Conservation (phyloP, 2,888 invertebrate species). For the Acleris sparsana region DNA sequence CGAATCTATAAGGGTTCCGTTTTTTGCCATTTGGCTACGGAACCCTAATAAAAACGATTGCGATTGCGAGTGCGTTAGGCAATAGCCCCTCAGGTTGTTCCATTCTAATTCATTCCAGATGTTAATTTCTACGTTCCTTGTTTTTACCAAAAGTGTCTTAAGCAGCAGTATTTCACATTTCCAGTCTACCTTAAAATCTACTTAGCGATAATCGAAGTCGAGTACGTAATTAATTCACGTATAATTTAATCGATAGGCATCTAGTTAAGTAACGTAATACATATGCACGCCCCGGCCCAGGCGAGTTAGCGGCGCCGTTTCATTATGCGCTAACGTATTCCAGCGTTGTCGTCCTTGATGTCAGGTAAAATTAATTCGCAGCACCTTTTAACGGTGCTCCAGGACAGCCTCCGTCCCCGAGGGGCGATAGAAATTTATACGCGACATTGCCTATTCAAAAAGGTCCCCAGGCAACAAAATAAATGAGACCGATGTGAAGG, state of each 20-base stretch:
- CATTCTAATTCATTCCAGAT: no score
- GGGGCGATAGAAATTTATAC: conserved; percentile 73
- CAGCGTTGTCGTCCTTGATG: conserved; percentile 63
- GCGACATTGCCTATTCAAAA: conserved; percentile 78
- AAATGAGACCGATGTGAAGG: conserved; percentile 57
- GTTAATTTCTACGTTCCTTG: no score
- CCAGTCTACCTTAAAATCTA: no score
- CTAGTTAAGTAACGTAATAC: conserved; percentile 22
- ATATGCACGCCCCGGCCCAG: conserved; percentile 38
- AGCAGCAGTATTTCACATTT: no score
- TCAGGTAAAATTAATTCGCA: conserved; percentile 77
- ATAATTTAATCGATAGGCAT: conserved; percentile 7
- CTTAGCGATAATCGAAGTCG: neutral
- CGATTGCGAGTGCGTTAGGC: no score
- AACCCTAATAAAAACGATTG: no score
- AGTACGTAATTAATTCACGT: conserved; percentile 9
- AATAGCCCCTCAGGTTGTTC: no score
- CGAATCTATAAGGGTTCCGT: no score
- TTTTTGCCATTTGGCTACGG: no score
- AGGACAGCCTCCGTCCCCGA: conserved; percentile 58
- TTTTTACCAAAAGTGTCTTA: no score
- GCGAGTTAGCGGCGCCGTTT: conserved; percentile 62
- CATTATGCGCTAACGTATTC: conserved; percentile 69
- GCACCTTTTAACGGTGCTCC: conserved; percentile 71
- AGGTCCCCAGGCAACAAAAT: conserved; percentile 69